Percentiles rank a stretch among this genome's conserved stretches.
phyloP scores from a whole-genome alignment of 2,888 invertebrate species.

The Oeneis ivallda region DNA sequence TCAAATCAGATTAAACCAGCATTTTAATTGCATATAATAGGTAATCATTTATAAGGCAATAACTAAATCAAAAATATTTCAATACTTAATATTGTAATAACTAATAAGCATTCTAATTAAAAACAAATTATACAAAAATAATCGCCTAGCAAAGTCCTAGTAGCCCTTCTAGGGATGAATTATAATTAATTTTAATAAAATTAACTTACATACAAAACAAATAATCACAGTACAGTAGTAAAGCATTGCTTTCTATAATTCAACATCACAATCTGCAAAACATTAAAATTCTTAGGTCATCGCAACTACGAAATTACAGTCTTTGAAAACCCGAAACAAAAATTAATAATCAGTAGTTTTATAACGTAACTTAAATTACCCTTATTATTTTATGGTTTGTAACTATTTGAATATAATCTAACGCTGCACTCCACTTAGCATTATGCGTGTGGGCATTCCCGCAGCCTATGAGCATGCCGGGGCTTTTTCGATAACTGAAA shows the following conservation, averaged over 20 bases:
- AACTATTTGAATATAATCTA: conserved; percentile 9
- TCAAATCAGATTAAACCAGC: conserved; percentile 47
- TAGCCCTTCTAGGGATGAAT: conserved; percentile 46
- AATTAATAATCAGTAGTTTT: conserved; percentile 2
- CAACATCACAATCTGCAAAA: conserved; percentile 74
- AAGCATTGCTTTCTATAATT: conserved; percentile 72
- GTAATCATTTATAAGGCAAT: conserved; percentile 7
- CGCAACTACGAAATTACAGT: conserved; percentile 14
- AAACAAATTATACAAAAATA: conserved; percentile 50
- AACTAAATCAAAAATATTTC: conserved; percentile 36
- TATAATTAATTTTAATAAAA: conserved; percentile 51
- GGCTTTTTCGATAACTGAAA: too few species aligned
- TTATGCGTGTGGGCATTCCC: neutral
- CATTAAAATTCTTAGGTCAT: conserved; percentile 27
- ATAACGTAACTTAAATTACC: conserved; percentile 12
- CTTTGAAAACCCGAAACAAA: conserved; percentile 17
- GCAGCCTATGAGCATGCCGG: too few species aligned
- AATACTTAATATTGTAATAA: conserved; percentile 31
- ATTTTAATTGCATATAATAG: conserved; percentile 22
- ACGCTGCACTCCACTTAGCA: conserved; percentile 4
- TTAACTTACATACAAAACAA: conserved; percentile 65
- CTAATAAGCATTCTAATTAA: conserved; percentile 37
- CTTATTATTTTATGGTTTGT: neutral
- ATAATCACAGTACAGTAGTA: conserved; percentile 80
- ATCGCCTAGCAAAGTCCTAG: conserved; percentile 62